Percentiles rank a stretch among this genome's conserved stretches.
Conservation (phyloP, 2,113 vertebrate genomes). For the Herpetotheres cachinnans region DNA sequence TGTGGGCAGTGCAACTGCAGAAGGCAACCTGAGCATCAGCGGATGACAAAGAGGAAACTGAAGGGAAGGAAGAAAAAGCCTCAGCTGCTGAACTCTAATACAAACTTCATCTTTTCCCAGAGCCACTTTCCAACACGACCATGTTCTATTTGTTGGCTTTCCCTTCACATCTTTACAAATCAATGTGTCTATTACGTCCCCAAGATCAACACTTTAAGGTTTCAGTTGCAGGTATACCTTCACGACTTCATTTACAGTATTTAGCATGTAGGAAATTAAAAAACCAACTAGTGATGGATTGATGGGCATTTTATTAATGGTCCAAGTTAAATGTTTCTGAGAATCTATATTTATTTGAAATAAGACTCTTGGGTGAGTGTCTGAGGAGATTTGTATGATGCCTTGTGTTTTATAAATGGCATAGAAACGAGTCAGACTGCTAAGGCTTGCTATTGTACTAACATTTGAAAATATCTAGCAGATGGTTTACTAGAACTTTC, state of each 20-base stretch:
- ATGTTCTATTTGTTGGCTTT: not conserved
- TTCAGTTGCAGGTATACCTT: not conserved
- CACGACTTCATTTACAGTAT: not conserved
- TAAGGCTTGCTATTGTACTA: not conserved
- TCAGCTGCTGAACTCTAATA: not conserved
- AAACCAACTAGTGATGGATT: not conserved
- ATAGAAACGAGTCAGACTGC: not conserved
- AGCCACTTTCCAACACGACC: not conserved
- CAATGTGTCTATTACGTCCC: not conserved
- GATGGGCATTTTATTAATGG: not conserved
- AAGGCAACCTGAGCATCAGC: not conserved
- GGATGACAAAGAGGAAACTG: not conserved
- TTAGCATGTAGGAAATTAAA: not conserved
- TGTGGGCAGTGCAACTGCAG: not conserved
- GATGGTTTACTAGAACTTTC: not conserved
- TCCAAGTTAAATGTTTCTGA: not conserved
- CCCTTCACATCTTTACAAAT: not conserved
- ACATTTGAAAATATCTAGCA: not conserved
- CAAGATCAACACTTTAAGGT: not conserved
- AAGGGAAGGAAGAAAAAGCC: not conserved
- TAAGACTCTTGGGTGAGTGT: not conserved
- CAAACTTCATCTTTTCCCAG: not conserved
- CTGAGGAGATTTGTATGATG: not conserved
- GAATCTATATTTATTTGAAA: not conserved
- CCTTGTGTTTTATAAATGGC: not conserved